These are phyloP conservation scores for Cladopsammia gracilis DNA, from an alignment of 64 coral and sea anemone species.

Conservation along the genomic window DNA sequence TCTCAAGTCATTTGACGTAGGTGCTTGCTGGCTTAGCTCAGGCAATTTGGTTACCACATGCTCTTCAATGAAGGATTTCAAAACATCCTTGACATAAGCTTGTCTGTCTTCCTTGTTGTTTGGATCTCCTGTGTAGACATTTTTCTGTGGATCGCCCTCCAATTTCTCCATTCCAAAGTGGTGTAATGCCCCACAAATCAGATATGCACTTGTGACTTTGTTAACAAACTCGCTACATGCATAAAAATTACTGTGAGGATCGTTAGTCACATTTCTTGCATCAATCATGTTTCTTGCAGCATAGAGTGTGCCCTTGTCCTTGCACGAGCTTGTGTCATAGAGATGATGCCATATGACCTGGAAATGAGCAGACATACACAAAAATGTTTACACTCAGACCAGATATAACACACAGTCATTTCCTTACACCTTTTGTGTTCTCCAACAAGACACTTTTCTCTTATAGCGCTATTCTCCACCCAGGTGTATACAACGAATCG, in stretches of 20 bases:
- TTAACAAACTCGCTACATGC: conserved; percentile 58
- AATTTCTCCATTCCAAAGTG: conserved; percentile 49
- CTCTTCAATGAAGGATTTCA: conserved; percentile 37
- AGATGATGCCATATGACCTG: conserved; percentile 72
- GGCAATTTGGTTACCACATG: conserved; percentile 54
- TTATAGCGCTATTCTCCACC: too few species aligned
- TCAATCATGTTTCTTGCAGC: conserved; percentile 36
- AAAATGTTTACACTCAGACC: too few species aligned
- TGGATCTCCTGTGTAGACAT: neutral
- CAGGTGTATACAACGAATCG: too few species aligned
- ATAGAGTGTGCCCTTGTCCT: conserved; percentile 58
- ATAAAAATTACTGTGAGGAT: conserved; percentile 59
- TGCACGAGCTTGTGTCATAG: conserved; percentile 10
- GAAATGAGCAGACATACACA: too few species aligned
- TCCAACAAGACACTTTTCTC: too few species aligned
- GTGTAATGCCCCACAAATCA: conserved; percentile 49
- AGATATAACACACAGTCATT: too few species aligned
- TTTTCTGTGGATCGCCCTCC: conserved; percentile 23
- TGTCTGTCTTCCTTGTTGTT: neutral
- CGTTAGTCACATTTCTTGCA: conserved; percentile 58
- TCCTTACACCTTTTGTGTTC: too few species aligned
- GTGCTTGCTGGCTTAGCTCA: neutral
- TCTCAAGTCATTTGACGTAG: neutral
- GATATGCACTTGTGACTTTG: conserved; percentile 53
- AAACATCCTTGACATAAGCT: neutral